Conservation (phyloP, 1,140 invertebrate genomes). For the Hestina assimilis region DNA sequence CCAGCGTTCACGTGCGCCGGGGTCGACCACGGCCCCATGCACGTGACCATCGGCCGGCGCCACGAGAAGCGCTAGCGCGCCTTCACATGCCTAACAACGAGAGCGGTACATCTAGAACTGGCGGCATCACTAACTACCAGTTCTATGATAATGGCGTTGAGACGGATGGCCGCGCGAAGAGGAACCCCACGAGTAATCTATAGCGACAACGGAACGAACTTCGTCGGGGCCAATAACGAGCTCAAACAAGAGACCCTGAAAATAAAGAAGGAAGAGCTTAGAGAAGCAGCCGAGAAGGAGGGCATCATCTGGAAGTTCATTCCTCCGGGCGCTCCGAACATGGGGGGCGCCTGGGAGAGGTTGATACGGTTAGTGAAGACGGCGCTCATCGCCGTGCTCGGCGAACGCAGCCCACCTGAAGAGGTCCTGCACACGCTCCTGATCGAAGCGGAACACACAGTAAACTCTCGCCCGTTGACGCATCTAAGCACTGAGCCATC, state of each 20-base stretch:
- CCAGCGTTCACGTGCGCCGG: too few relatives aligned
- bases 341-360: conserved; percentile 41
- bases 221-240: neutral
- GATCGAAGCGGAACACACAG: conserved; percentile 22
- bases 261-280: conserved; percentile 9
- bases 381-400: conserved; percentile 12
- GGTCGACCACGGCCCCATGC: too few relatives aligned
- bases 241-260: conserved; percentile 16
- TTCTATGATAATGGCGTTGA: neutral
- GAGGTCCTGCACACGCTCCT: conserved; percentile 28
- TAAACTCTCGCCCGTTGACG: conserved; percentile 27
- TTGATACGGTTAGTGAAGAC: conserved; percentile 36
- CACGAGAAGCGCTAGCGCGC: too few relatives aligned
- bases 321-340: conserved; percentile 32
- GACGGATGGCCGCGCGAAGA: neutral
- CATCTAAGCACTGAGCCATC: conserved; percentile 15
- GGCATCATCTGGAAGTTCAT: conserved; percentile 32
- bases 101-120: neutral
- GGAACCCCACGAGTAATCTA: neutral
- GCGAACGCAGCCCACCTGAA: conserved; percentile 26
- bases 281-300: neutral
- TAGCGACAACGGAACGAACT: conserved; percentile 8
- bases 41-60: too few relatives aligned
- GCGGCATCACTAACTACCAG: neutral
- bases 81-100: too few relatives aligned